Conservation (phyloP, 2,113 vertebrate species). For the Emydocephalus ijimae region DNA sequence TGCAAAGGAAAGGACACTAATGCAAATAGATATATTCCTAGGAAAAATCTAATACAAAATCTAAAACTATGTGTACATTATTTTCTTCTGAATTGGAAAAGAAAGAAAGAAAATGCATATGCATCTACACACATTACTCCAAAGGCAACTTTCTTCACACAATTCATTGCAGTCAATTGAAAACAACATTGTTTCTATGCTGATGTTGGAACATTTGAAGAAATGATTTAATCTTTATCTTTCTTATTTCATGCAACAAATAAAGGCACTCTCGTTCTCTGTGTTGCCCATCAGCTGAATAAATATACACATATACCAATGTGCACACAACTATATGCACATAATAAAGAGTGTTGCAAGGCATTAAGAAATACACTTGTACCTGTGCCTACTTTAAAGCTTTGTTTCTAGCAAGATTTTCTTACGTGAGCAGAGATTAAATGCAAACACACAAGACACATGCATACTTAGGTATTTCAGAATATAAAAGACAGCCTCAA, state of each 20-base stretch:
- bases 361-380: slow-evolving; percentile 44
- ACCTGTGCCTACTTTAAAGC: slow-evolving; percentile 34
- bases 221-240: slow-evolving; percentile 17
- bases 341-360: background rate
- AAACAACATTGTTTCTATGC: slow-evolving; percentile 17
- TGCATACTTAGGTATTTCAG: background rate
- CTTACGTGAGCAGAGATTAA: slow-evolving; percentile 43
- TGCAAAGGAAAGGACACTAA: background rate
- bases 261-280: slow-evolving; percentile 65
- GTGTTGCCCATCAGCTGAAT: slow-evolving; percentile 53
- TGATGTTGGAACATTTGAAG: slow-evolving; percentile 14
- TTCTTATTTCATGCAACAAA: slow-evolving; percentile 29
- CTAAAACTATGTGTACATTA: background rate
- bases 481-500: slow-evolving; percentile 25
- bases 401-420: slow-evolving; percentile 11
- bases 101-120: background rate
- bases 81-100: background rate
- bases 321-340: background rate
- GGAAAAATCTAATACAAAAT: background rate
- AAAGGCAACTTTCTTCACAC: slow-evolving; percentile 40
- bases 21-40: background rate
- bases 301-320: slow-evolving; percentile 12
- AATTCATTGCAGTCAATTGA: slow-evolving; percentile 13
- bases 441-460: background rate
- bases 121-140: background rate